Conservation (phyloP, 2,113 vertebrate genomes). For the Capricornis sumatraensis region DNA sequence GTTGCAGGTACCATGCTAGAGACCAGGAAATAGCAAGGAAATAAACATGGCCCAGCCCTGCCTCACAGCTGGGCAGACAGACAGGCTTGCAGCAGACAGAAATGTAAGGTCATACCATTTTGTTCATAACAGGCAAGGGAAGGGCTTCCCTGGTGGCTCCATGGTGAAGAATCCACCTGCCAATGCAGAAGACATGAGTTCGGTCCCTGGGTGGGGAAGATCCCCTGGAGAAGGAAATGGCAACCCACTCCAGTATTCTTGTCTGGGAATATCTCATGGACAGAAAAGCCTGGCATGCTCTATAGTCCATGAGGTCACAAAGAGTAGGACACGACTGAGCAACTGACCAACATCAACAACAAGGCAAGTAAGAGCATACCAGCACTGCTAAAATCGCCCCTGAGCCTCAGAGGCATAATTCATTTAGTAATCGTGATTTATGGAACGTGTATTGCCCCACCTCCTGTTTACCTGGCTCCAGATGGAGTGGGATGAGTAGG, state of each 20-base stretch:
- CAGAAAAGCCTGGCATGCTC: not conserved
- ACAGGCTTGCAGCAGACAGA: too few species aligned
- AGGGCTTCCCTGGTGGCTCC: not conserved
- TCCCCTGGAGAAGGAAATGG: not conserved
- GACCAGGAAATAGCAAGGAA: not conserved
- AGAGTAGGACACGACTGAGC: not conserved
- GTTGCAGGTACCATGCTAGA: not conserved
- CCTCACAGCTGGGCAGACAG: not conserved
- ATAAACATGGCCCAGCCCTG: not conserved
- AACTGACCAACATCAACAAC: not conserved
- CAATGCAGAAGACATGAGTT: not conserved
- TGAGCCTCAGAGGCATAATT: fast-evolving
- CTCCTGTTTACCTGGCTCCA: not conserved
- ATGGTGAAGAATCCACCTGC: not conserved
- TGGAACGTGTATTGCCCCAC: fast-evolving
- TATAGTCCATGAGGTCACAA: not conserved
- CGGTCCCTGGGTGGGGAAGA: not conserved
- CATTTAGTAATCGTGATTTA: fast-evolving
- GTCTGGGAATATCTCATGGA: not conserved
- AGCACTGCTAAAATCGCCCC: not conserved
- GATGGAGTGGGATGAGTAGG: not conserved
- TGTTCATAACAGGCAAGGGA: not conserved
- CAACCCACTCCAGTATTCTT: not conserved
- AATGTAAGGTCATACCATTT: not conserved
- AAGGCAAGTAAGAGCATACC: not conserved